These are phyloP conservation scores for Stictocephala bisonia DNA, from an alignment of 2,888 invertebrate genomes.

Conservation along the genomic window DNA sequence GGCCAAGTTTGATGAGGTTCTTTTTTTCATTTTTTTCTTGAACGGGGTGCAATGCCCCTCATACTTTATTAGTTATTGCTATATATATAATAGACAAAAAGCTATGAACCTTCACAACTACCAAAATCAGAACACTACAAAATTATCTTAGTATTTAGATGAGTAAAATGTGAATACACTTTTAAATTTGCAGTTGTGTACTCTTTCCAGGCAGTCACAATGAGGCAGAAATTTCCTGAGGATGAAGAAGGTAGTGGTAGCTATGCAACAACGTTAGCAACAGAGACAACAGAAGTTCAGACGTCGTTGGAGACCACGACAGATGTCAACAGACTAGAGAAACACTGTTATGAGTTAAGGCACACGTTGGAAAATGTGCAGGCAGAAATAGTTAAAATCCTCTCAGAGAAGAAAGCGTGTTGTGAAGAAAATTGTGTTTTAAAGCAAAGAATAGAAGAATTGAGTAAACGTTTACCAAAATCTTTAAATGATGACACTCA, in stretches of 20 bases:
- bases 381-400: constrained; percentile 61
- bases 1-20: too few relatives aligned
- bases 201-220: too few relatives aligned
- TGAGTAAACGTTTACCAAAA: constrained; percentile 34
- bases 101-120: too few relatives aligned
- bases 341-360: constrained; percentile 59
- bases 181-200: too few relatives aligned
- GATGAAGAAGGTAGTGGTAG: constrained; percentile 16
- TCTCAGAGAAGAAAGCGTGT: constrained; percentile 61
- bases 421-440: constrained; percentile 61
- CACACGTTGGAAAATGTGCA: constrained; percentile 60
- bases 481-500: not conserved
- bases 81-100: too few relatives aligned
- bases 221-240: constrained; percentile 1
- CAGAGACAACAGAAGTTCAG: constrained; percentile 50
- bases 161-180: too few relatives aligned
- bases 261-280: constrained; percentile 7
- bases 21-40: too few relatives aligned
- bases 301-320: constrained; percentile 42
- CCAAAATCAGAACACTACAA: too few relatives aligned
- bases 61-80: too few relatives aligned
- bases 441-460: constrained; percentile 41
- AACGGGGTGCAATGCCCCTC: too few relatives aligned
- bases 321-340: constrained; percentile 55
- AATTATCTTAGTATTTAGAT: too few relatives aligned